Conservation (phyloP, 2,797 vertebrate genomes). For the Enteromius thamalakanensis region DNA sequence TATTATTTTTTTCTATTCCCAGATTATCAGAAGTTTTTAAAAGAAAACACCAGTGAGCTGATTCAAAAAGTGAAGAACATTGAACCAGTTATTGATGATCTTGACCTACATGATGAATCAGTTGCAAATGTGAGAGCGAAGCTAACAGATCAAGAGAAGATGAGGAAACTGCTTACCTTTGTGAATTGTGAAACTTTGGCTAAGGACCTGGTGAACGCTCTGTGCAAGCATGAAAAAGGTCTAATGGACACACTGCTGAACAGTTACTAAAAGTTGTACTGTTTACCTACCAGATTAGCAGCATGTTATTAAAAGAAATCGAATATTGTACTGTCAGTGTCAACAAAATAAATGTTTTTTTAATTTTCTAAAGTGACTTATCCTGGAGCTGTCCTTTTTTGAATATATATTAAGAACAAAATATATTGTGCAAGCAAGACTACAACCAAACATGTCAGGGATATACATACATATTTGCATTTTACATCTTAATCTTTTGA, state of each 20-base stretch:
- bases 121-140: conserved; percentile 29
- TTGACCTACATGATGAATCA: conserved; percentile 33
- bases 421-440: background rate
- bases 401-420: background rate
- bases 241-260: conserved; percentile 43
- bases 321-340: background rate
- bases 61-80: conserved; percentile 42
- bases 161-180: conserved; percentile 51
- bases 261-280: background rate
- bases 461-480: background rate
- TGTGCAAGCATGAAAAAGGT: conserved; percentile 18
- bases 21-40: conserved; percentile 50
- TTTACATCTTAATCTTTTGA: background rate
- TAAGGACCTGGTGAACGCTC: conserved; percentile 27
- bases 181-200: conserved; percentile 29
- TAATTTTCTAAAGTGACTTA: background rate
- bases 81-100: conserved; percentile 46
- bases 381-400: background rate
- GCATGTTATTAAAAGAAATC: background rate
- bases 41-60: background rate
- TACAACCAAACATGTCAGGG: background rate
- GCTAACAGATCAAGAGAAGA: conserved; percentile 23
- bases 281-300: background rate
- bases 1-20: background rate
- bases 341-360: background rate